Base-by-base conservation (phyloP, 2,888 invertebrate species). In the Lagria hirta region DNA sequence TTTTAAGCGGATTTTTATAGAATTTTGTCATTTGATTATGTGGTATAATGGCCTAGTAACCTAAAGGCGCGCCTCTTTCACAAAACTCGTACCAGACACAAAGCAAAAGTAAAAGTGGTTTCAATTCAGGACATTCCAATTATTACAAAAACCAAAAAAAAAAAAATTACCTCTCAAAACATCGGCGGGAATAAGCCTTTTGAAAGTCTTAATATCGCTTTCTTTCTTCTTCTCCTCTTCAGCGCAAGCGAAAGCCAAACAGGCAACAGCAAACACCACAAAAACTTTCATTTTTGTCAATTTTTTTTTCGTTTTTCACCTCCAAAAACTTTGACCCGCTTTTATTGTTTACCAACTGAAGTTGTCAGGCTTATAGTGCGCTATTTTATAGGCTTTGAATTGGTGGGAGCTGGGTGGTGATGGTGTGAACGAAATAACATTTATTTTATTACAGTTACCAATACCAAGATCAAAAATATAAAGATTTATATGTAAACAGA, bases 121-220 rank as follows among this genome's bases (percentile, higher is more conserved):
- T 23, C 2, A 14, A 15, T 21, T 12, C 8, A 33, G 13, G 5
- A 22, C 22, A n/a, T n/a, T n/a, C n/a, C n/a, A n/a, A n/a, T n/a
- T n/a, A n/a, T n/a, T n/a, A n/a, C n/a, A n/a, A n/a, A n/a, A n/a
- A n/a, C n/a, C n/a, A n/a, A n/a, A n/a, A n/a, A n/a, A n/a, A n/a
- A n/a, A n/a, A n/a, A n/a, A n/a, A n/a, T 43, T 75, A 92, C 92
- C 92, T 82, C 92, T 84, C 51, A 92, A 78, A 21, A 90, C 88
- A 73, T 92, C 92, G 60, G 92, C 92, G 23, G 91, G 91, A 60
- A 92, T 91, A 55, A 91, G 75, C 54, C 92, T 78, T 64, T 82
- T 85, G 78, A 80, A 91, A 28, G 87, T 84, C 70, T 84, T 88
- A 32, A 83, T 78, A 47, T 78, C 76, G 18, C 73, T 75, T 12